Base-by-base conservation (phyloP, 2,888 invertebrate genomes). In the Nymphalis polychloros region DNA sequence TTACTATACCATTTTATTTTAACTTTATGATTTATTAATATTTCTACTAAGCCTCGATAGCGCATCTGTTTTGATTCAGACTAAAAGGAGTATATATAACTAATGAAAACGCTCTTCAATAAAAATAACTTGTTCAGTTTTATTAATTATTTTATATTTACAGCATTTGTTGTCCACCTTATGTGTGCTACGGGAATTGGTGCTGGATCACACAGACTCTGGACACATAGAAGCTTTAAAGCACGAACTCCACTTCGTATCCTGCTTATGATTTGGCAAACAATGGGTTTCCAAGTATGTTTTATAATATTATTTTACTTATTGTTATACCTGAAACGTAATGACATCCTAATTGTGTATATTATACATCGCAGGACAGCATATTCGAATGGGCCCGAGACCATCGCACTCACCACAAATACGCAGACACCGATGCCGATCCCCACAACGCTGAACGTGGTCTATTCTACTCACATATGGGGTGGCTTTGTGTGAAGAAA, bases 401-500 rank as follows among this genome's bases (percentile, higher is more conserved):
- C 77, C 95, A 95, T 82, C 93, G 96, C 73, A 97, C 97, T 0
- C 98, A 98, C 84, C 98, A 98, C 89, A 98, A 98, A 84, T 98
- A 96, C 87, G 96, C 96, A 0, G 97, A 97, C 82, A 97, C 97
- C 0, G 95, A 97, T 80, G 98, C 97, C 0, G 98, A 98, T 87
- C 98, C 98, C 0, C 97, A 98, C 86, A 98, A 98, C 79, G 95
- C 97, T 0, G 94, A 94, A 60, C 93, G 98, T 64, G 98, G 98
- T 1, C 96, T 98, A 85, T 98, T 98, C 93, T 98, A 97, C 91
- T 96, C 98, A 0, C 98, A 98, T 84, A 96, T 98, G 90, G 98
- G 98, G 61, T 98, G 98, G 98, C 91, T 98, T 64, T 93, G 98
- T 88, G 93, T 95, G 76, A 95, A 95, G 79, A 98, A 98, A 84